These are phyloP conservation scores for Lampris megalopsis DNA, from an alignment of 2,113 vertebrate genomes.

Conservation along the genomic window DNA sequence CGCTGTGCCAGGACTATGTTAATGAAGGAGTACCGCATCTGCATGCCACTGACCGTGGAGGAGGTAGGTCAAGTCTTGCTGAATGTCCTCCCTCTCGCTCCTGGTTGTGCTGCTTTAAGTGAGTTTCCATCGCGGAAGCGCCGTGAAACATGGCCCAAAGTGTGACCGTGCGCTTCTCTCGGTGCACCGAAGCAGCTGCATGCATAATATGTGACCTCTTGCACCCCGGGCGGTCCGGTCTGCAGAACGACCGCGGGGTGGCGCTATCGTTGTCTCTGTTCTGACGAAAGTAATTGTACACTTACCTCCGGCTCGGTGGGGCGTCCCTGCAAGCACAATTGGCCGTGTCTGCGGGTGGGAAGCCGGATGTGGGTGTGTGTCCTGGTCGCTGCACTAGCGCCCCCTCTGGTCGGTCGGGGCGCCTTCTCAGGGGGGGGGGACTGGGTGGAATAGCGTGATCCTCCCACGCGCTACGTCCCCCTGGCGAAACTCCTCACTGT, in stretches of 20 bases:
- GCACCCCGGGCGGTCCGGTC: not conserved
- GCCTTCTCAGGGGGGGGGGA: too few relatives aligned
- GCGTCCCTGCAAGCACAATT: too few relatives aligned
- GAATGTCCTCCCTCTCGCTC: not conserved
- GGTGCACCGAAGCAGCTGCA: constrained; percentile 30
- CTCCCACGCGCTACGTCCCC: too few relatives aligned
- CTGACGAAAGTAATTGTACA: too few relatives aligned
- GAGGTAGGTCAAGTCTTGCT: constrained; percentile 83
- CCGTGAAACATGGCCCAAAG: constrained; percentile 27
- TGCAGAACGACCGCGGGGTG: constrained; percentile 49
- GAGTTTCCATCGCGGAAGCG: not conserved
- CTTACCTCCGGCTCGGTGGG: too few relatives aligned
- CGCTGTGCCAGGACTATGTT: constrained; percentile 78
- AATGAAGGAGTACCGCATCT: constrained; percentile 91
- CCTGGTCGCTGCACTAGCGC: too few relatives aligned
- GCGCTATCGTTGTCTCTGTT: constrained; percentile 50
- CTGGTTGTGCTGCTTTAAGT: not conserved
- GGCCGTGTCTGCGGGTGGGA: too few relatives aligned
- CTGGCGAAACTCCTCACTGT: too few relatives aligned
- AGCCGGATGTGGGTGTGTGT: too few relatives aligned
- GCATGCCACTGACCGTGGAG: constrained; percentile 90
- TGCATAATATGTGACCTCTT: not conserved
- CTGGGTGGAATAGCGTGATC: too few relatives aligned
- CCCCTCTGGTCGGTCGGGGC: constrained; percentile 75
- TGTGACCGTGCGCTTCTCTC: constrained; percentile 7